Evolutionary conservation across 2,888 invertebrate species (phyloP), one percentile per base, ranked within the genome.

Genomic region (Callyntrura guangdongensis): DNA sequence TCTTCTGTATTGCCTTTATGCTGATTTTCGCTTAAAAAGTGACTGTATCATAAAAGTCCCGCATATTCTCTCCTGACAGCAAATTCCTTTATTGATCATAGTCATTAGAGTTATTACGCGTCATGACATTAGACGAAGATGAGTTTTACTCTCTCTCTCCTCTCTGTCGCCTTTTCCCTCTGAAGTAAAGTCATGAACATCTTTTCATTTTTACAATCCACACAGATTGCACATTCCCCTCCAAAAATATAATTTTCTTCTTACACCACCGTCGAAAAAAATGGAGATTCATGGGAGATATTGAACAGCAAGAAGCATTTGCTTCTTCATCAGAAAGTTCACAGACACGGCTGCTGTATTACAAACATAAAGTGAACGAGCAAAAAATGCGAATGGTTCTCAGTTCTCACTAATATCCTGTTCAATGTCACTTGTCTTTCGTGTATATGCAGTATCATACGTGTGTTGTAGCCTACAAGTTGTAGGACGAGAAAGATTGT

Each of bases 351-450:
- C 64, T 22, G 12, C 53, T 53, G 59, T 17, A 12, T 3, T 12
- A 17, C n/a, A 4, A 64, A 12, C 20, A 25, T 27, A 27, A 67
- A 12, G 3, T n/a, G 2, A 27, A 5, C 0, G 12, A 27, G 1
- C n/a, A 27, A 84, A 56, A 84, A 59, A 84, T 84, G 72, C 72
- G 56, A 84, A 84, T 72, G 53, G 22, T 9, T 53, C 36, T 14
- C n/a, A n/a, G n/a, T n/a, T n/a, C n/a, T n/a, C n/a, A n/a, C 27
- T 53, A 53, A 72, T 56, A 84, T 84, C 83, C 83, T 69, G 69
- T 84, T 84, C 69, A 84, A 84, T 84, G 84, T 72, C 84, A 84
- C 25, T 36, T 69, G 36, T 84, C 22, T 36, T 36, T 6, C n/a
- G n/a, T 67, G 27, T 36, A n/a, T 36, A 27, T 27, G 59, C 59